Evolutionary conservation across 1,140 invertebrate species (phyloP).

Genomic region (Saccostrea echinata): DNA sequence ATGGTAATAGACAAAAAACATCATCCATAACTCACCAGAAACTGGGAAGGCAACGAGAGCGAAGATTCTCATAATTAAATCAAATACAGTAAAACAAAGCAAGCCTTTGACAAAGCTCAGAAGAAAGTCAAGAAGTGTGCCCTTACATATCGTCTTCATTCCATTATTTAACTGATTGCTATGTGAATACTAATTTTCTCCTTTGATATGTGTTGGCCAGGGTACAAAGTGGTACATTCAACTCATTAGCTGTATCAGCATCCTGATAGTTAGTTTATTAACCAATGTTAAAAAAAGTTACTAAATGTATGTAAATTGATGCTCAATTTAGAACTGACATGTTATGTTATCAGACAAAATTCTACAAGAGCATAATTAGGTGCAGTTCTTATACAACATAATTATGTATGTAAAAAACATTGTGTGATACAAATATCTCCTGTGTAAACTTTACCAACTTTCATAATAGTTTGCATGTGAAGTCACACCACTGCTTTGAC

Average conservation of each 20-base stretch:
- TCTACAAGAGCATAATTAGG: background rate
- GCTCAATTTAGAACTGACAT: background rate
- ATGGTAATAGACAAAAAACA: constrained; percentile 4
- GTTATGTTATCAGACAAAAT: background rate
- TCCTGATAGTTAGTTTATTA: background rate
- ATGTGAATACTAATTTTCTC: background rate
- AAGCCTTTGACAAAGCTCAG: background rate
- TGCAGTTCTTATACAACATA: too few species aligned
- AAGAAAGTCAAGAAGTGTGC: constrained; percentile 3
- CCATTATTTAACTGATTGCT: background rate
- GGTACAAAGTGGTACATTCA: background rate
- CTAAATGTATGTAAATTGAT: background rate
- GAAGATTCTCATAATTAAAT: constrained; percentile 28
- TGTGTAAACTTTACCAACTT: too few species aligned
- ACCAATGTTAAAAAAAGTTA: constrained; percentile 3
- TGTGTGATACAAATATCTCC: too few species aligned
- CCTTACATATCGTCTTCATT: background rate
- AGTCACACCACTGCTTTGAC: too few species aligned
- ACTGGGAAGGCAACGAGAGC: constrained; percentile 19
- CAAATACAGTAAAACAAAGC: constrained; percentile 13
- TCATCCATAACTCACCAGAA: background rate
- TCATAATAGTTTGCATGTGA: too few species aligned
- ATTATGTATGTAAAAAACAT: too few species aligned
- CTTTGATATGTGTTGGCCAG: constrained; percentile 16
- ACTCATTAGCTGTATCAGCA: constrained; percentile 5